Conservation (phyloP, 1,140 invertebrate species). For the Pantala flavescens region DNA sequence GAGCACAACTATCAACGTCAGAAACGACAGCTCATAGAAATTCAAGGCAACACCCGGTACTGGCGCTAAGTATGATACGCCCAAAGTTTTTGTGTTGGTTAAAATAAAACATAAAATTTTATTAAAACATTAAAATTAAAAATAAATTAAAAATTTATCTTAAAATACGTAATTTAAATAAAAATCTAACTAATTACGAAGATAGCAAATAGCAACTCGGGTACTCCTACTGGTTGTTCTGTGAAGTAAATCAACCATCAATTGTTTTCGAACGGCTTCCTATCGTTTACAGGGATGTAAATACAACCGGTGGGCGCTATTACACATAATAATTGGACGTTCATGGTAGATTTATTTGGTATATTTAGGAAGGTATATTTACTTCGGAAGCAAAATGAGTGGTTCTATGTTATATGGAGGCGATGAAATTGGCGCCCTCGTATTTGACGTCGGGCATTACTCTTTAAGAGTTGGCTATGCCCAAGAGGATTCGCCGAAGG, state of each 20-base stretch:
- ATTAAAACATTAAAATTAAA: too few relatives aligned
- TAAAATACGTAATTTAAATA: too few relatives aligned
- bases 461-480: conserved; percentile 78
- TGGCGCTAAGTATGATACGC: not conserved
- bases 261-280: not conserved
- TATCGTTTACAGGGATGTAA: not conserved
- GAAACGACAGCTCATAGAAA: not conserved
- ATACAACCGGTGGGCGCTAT: not conserved
- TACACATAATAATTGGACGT: too few relatives aligned
- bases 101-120: too few relatives aligned
- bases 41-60: not conserved
- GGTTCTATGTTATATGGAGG: conserved; percentile 70
- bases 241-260: not conserved
- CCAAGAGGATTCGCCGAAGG: conserved; percentile 86
- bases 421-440: conserved; percentile 95
- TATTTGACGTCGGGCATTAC: conserved; percentile 92
- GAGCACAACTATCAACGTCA: not conserved
- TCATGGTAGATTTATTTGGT: too few relatives aligned
- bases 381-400: conserved; percentile 26
- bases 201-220: too few relatives aligned
- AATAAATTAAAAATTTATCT: too few relatives aligned
- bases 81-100: not conserved
- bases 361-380: too few relatives aligned
- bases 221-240: too few relatives aligned
- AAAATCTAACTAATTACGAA: too few relatives aligned